A percentile compares a stretch with the other conserved stretches of the same genome.
phyloP scores from a whole-genome alignment of 1,140 invertebrate genomes.

The Asbolus verrucosus region DNA sequence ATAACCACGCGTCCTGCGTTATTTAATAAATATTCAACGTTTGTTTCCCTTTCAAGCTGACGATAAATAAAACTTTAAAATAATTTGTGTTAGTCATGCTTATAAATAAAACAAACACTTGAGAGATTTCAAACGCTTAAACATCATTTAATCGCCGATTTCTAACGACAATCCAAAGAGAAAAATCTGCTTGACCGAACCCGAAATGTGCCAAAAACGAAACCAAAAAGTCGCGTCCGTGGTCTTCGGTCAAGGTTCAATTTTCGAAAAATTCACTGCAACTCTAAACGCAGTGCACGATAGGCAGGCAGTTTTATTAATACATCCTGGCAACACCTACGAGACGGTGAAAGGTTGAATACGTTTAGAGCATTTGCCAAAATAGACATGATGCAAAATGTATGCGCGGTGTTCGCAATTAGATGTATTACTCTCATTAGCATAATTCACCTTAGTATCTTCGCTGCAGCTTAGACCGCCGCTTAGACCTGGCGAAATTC shows the following conservation, averaged over 20 bases:
- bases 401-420: slow-evolving; percentile 28
- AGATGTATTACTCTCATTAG: slow-evolving; percentile 25
- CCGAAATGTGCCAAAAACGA: no score
- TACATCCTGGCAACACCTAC: slow-evolving; percentile 37
- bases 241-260: no score
- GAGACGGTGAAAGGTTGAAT: slow-evolving; percentile 16
- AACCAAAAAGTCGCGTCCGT: no score
- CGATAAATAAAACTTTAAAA: slow-evolving; percentile 13
- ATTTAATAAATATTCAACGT: slow-evolving; percentile 7
- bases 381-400: slow-evolving; percentile 52
- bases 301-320: slow-evolving; percentile 26
- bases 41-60: slow-evolving; percentile 10
- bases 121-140: not conserved
- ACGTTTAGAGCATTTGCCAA: slow-evolving; percentile 48
- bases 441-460: slow-evolving; percentile 4
- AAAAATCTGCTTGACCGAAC: no score
- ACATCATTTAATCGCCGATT: no score
- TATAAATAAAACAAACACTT: slow-evolving; percentile 47
- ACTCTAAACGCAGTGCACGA: no score
- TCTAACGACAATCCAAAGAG: no score
- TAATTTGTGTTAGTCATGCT: slow-evolving; percentile 42
- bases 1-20: not conserved
- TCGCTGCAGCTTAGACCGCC: no score
- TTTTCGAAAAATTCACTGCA: no score
- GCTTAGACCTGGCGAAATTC: no score